These are phyloP conservation scores for Neria commutata DNA, from an alignment of 2,888 invertebrate species.

Conservation along the genomic window DNA sequence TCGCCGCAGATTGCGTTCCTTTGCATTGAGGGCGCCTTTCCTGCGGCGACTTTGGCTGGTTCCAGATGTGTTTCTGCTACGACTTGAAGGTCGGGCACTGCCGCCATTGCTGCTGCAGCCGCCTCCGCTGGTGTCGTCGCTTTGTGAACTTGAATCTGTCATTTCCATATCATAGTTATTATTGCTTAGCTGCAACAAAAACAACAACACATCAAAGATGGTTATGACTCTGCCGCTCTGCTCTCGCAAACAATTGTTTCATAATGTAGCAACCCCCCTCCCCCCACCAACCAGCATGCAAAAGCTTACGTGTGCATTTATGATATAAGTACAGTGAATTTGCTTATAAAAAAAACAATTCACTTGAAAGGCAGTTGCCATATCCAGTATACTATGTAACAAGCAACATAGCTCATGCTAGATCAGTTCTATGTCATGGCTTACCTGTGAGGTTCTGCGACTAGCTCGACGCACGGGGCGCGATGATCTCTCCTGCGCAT, in stretches of 20 bases:
- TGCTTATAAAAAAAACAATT: neutral
- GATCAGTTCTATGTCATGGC: neutral
- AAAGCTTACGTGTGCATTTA: neutral
- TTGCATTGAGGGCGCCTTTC: constrained; percentile 78
- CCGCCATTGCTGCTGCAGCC: constrained; percentile 60
- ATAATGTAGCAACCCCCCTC: neutral
- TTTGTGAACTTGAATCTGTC: constrained; percentile 62
- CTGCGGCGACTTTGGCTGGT: constrained; percentile 66
- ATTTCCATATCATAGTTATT: constrained; percentile 60
- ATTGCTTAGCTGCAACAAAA: constrained; percentile 49
- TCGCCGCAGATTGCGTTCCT: constrained; percentile 83
- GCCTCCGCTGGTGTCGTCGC: constrained; percentile 61
- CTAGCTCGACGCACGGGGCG: constrained; percentile 55
- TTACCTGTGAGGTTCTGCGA: constrained; percentile 57
- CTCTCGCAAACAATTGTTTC: neutral
- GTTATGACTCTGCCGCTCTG: too few species aligned
- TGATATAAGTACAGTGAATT: neutral
- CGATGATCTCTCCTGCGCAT: constrained; percentile 49
- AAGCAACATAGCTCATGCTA: too few species aligned
- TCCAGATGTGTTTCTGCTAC: constrained; percentile 46
- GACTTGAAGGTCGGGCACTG: constrained; percentile 51
- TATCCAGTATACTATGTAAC: too few species aligned
- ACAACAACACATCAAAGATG: neutral
- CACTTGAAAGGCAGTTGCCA: too few species aligned
- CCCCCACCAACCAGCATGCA: neutral